Evolutionary conservation across 2,888 invertebrate species (phyloP).

Genomic region (Metalampra italica): DNA sequence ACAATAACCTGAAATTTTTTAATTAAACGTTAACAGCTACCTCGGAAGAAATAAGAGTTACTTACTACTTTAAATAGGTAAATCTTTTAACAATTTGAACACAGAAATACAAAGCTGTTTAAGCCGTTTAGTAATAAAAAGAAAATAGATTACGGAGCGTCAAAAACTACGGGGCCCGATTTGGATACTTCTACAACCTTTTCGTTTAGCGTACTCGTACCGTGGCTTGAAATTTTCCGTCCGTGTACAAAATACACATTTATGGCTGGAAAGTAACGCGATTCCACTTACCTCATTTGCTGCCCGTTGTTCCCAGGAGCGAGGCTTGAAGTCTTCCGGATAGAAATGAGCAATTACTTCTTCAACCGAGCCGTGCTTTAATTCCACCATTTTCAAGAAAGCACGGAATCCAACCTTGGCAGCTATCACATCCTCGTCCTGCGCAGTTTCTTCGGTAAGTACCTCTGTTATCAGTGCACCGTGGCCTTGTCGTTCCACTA

Average conservation of each 20-base stretch:
- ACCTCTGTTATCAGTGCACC: constrained; percentile 89
- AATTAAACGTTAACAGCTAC: too few species aligned
- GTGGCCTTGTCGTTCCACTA: constrained; percentile 90
- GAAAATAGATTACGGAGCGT: too few species aligned
- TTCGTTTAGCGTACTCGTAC: not conserved
- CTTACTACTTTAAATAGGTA: too few species aligned
- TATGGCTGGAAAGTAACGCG: not conserved
- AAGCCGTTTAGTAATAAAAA: too few species aligned
- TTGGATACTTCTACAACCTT: not conserved
- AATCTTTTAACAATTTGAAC: not conserved
- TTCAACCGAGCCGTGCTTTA: constrained; percentile 88
- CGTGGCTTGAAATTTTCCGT: too few species aligned
- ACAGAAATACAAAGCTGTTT: too few species aligned
- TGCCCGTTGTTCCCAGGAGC: constrained; percentile 88
- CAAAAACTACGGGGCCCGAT: too few species aligned
- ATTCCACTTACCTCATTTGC: constrained; percentile 76
- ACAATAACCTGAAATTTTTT: constrained; percentile 47
- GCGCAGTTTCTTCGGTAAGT: constrained; percentile 87
- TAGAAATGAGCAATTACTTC: constrained; percentile 90
- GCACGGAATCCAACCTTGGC: constrained; percentile 91
- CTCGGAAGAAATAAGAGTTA: too few species aligned
- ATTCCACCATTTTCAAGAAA: constrained; percentile 90
- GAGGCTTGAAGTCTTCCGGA: constrained; percentile 89
- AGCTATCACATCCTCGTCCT: constrained; percentile 86
- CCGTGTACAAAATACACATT: not conserved